A percentile compares a stretch with the other conserved stretches of the same genome.
phyloP scores from a whole-genome alignment of 2,888 invertebrate genomes.

The Eucriotettix oculatus region DNA sequence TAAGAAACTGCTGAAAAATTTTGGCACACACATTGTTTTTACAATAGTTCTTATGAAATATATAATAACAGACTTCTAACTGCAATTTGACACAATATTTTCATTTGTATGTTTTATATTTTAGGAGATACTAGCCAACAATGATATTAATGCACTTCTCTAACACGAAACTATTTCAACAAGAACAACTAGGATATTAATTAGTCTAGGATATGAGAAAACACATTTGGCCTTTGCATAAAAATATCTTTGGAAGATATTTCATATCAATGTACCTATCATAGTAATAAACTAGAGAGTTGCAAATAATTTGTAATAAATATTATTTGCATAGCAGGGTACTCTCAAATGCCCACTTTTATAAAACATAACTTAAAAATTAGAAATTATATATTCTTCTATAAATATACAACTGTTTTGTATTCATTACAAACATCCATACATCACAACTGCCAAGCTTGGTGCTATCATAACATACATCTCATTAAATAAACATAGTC shows the following conservation, averaged over 20 bases:
- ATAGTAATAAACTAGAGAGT: neutral
- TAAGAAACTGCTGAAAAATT: neutral
- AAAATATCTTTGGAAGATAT: neutral
- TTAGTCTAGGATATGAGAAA: neutral
- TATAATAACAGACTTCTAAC: neutral
- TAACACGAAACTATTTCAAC: constrained; percentile 1
- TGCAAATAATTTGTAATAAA: neutral
- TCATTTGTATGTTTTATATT: neutral
- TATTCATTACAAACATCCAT: neutral
- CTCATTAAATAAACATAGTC: neutral
- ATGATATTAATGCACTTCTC: neutral
- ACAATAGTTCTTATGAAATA: neutral
- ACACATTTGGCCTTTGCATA: neutral
- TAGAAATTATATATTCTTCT: neutral
- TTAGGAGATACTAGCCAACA: neutral
- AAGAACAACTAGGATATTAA: constrained; percentile 4
- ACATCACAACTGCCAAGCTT: neutral
- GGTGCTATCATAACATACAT: neutral
- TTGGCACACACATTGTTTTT: neutral
- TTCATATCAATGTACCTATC: neutral
- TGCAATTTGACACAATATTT: neutral
- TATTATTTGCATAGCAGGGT: neutral
- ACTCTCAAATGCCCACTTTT: neutral
- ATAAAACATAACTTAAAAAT: neutral
- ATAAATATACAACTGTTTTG: neutral